Conservation (phyloP, 2,113 vertebrate species). For the Prolemur simus region DNA sequence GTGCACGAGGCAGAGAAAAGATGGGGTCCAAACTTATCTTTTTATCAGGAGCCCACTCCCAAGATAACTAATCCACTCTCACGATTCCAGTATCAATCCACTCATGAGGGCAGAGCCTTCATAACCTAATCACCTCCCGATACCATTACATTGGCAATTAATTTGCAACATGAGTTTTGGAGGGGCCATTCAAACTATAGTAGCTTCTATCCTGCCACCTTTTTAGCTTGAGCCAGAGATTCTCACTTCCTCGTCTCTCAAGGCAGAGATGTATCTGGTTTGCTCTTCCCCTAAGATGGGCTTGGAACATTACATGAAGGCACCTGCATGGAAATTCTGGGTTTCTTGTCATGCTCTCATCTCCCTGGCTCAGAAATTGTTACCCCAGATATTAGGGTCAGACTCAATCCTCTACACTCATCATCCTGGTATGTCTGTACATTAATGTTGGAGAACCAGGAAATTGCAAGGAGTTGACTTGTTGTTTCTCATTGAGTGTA, state of each 20-base stretch:
- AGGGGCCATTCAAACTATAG: not conserved
- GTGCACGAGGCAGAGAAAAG: not conserved
- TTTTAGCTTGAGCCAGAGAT: not conserved
- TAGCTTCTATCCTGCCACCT: not conserved
- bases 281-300: not conserved
- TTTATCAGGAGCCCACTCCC: not conserved
- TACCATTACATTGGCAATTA: not conserved
- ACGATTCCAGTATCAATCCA: not conserved
- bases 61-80: not conserved
- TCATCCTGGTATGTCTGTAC: not conserved
- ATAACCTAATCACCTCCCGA: not conserved
- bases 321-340: too few species aligned
- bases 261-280: not conserved
- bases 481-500: not conserved
- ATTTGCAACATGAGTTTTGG: not conserved
- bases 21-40: not conserved
- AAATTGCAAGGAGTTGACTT: not conserved
- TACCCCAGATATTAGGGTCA: not conserved
- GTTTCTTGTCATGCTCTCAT: not conserved
- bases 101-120: not conserved
- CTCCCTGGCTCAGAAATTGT: not conserved
- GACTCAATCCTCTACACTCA: not conserved
- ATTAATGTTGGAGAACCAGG: not conserved
- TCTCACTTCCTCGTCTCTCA: not conserved
- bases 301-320: not conserved